Percentiles rank a stretch among this genome's conserved stretches.
Conservation (phyloP, 1,140 invertebrate species). For the Ptiloglossa arizonensis region DNA sequence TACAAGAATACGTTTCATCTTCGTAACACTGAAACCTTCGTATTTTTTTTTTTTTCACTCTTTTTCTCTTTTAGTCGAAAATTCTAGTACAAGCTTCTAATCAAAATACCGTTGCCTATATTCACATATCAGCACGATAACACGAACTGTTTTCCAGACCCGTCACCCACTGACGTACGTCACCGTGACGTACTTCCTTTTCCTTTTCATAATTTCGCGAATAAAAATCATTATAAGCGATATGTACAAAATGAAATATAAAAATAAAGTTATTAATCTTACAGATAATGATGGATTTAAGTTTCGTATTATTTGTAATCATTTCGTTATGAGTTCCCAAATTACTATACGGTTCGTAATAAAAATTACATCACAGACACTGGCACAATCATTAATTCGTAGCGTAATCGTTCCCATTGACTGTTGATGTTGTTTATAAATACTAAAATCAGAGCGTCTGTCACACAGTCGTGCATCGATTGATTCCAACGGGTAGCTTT, state of each 20-base stretch:
- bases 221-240: slow-evolving; percentile 58
- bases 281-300: slow-evolving; percentile 36
- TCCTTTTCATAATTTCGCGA: slow-evolving; percentile 41
- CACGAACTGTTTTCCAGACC: slow-evolving; percentile 8
- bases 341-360: slow-evolving; percentile 31
- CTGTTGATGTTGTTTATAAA: slow-evolving; percentile 62
- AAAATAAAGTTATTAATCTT: slow-evolving; percentile 58
- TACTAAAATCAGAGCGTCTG: slow-evolving; percentile 59
- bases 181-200: slow-evolving; percentile 20
- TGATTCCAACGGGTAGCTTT: slow-evolving; percentile 50
- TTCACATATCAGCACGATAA: slow-evolving; percentile 3
- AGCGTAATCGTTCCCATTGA: slow-evolving; percentile 63
- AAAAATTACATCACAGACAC: slow-evolving; percentile 63
- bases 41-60: slow-evolving; percentile 13
- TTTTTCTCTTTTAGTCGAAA: slow-evolving; percentile 46
- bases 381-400: slow-evolving; percentile 56
- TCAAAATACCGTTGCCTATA: slow-evolving; percentile 15
- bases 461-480: slow-evolving; percentile 53
- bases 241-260: slow-evolving; percentile 66
- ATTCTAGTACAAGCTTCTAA: slow-evolving; percentile 24
- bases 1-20: slow-evolving; percentile 61
- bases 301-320: slow-evolving; percentile 18
- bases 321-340: slow-evolving; percentile 14
- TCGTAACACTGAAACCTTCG: slow-evolving; percentile 4
- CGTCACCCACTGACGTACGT: no score